Evolutionary conservation across 2,888 invertebrate species (phyloP).

Genomic region (Morpho helenor): DNA sequence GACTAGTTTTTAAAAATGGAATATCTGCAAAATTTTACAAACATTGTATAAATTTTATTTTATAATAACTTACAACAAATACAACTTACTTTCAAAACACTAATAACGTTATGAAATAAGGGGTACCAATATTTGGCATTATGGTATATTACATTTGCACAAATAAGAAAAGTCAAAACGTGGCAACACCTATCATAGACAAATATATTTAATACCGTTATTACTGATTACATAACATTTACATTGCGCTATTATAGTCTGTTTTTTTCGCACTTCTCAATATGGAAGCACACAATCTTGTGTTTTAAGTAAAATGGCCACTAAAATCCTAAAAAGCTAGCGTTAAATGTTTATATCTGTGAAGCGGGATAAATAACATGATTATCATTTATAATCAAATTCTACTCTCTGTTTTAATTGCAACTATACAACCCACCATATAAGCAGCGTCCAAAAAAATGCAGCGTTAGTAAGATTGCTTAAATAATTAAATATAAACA

Average conservation of each 20-base stretch:
- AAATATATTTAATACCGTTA: conserved; percentile 6
- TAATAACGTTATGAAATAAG: not conserved
- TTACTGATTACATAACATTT: conserved; percentile 22
- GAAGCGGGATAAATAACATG: conserved; percentile 24
- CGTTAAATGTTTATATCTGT: conserved; percentile 32
- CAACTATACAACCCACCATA: conserved; percentile 71
- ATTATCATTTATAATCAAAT: conserved; percentile 79
- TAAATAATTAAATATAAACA: conserved; percentile 2
- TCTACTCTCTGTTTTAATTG: conserved; percentile 81
- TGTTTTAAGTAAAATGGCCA: conserved; percentile 25
- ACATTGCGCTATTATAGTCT: conserved; percentile 18
- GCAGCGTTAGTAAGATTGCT: conserved; percentile 33
- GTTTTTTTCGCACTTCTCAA: conserved; percentile 42
- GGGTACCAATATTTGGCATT: conserved; percentile 5
- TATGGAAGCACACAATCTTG: conserved; percentile 63
- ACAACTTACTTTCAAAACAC: conserved; percentile 4
- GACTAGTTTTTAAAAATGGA: not conserved
- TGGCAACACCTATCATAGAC: conserved; percentile 2
- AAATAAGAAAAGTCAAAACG: not conserved
- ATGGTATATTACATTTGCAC: conserved; percentile 1
- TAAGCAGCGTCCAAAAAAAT: conserved; percentile 75
- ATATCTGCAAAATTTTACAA: conserved; percentile 15
- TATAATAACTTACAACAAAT: conserved; percentile 7
- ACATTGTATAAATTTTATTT: not conserved
- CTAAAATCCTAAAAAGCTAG: conserved; percentile 50